Base-by-base conservation (phyloP, 2,797 vertebrate species). In the Acipenser transmontanus region DNA sequence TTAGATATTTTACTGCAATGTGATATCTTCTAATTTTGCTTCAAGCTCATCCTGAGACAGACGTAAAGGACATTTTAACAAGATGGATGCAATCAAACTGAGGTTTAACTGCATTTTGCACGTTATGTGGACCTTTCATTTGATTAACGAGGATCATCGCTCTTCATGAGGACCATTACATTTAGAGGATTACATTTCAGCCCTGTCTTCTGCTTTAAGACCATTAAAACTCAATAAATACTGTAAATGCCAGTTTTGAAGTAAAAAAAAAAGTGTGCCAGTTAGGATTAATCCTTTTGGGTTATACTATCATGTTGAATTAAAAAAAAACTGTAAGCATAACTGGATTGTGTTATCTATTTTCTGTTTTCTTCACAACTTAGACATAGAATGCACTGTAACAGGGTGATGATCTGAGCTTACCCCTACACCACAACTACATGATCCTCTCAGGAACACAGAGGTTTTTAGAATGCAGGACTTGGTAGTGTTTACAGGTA, bases 11-110 rank as follows among this genome's bases (percentile, higher is more conserved):
- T 34, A 34, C 34, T 34, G 34, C 34, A 34, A 34, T 4, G 34
- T 34, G 34, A 34, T 34, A 34, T 34, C 34, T 34, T 34, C 34
- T 34, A 34, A 3, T 34, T 34, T 34, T 57, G 54, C 14, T 57
- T 57, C 54, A 13, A 5, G 14, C 54, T 57, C 54, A 11, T 57
- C 54, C 54, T 57, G 54, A 57, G 54, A 57, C 12, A 7, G 9
- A 57, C 50, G 47, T 69, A 68, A 66, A 60, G 56, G 62, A 62
- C 72, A 56, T 75, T 34, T 60, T 66, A 76, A 73, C 65, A 77
- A 80, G 75, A 80, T 75, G 68, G 73, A 78, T 81, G 76, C 62
- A 66, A 70, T 66, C 65, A 66, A 47, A 63, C 13, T 70, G 64
- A 66, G 65, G 54, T 51, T 12, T 70, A 61, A 59, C 70, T 67